Conservation (phyloP, 2,888 invertebrate genomes). For the Syritta pipiens region DNA sequence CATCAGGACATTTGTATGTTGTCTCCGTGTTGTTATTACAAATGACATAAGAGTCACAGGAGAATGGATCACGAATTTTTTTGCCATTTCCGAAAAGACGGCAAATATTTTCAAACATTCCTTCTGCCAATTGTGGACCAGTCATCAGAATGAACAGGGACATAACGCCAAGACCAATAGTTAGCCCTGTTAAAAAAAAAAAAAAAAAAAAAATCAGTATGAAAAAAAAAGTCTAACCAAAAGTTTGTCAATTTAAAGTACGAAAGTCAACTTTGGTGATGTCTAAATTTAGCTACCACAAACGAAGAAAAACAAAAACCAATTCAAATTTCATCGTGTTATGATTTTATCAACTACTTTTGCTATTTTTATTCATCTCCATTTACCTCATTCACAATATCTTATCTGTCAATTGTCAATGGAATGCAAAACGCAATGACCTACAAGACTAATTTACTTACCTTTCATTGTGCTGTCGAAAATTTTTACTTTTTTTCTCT, state of each 20-base stretch:
- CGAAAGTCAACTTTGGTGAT: too few relatives aligned
- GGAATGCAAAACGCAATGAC: not conserved
- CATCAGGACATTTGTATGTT: conserved; percentile 65
- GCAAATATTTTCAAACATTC: conserved; percentile 71
- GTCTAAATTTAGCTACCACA: too few relatives aligned
- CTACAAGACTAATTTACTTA: too few relatives aligned
- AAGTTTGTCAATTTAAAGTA: too few relatives aligned
- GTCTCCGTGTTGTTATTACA: conserved; percentile 71
- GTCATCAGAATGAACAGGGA: not conserved
- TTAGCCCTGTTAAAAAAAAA: conserved; percentile 8
- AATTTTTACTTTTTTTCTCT: not conserved
- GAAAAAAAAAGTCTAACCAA: too few relatives aligned
- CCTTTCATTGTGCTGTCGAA: not conserved
- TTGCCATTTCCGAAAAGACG: conserved; percentile 72
- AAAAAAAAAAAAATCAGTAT: not conserved
- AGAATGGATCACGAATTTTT: conserved; percentile 74
- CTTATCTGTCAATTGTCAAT: not conserved
- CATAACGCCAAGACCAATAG: not conserved
- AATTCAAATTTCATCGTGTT: too few relatives aligned
- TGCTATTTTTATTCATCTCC: too few relatives aligned
- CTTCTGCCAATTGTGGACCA: conserved; percentile 2
- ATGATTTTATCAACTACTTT: too few relatives aligned
- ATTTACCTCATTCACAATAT: too few relatives aligned
- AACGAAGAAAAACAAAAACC: too few relatives aligned
- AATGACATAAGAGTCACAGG: conserved; percentile 73